These are phyloP conservation scores for Eunapius fragilis DNA, from an alignment of 37 sponge, comb jelly and placozoan species.

Conservation along the genomic window DNA sequence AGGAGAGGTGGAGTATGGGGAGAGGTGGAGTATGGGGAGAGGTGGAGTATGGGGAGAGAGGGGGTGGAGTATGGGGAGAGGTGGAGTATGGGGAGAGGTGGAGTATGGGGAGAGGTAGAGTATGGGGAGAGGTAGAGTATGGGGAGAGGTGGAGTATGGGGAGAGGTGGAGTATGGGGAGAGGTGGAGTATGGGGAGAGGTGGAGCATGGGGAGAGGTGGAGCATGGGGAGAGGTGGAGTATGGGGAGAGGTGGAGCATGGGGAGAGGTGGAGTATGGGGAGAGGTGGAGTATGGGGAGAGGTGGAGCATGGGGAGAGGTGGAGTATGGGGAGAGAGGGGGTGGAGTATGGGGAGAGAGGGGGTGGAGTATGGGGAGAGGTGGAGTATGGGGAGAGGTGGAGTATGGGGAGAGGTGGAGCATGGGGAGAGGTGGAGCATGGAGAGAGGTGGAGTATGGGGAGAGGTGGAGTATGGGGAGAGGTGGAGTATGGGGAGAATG, in stretches of 20 bases:
- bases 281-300: background rate
- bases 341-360: no score
- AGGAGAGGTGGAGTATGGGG: no score
- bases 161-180: background rate
- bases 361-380: no score
- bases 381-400: no score
- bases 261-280: no score
- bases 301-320: background rate
- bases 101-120: no score
- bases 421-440: background rate
- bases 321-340: background rate
- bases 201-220: no score
- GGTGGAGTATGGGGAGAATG: background rate
- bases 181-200: background rate
- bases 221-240: no score
- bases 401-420: no score
- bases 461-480: background rate
- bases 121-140: background rate
- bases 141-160: background rate
- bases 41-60: background rate
- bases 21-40: no score
- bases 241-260: no score
- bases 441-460: background rate
- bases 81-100: background rate
- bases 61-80: background rate